Percentiles rank a stretch among this genome's conserved stretches.
Conservation (phyloP, 1,140 invertebrate species). For the Diachasma alloeum region DNA sequence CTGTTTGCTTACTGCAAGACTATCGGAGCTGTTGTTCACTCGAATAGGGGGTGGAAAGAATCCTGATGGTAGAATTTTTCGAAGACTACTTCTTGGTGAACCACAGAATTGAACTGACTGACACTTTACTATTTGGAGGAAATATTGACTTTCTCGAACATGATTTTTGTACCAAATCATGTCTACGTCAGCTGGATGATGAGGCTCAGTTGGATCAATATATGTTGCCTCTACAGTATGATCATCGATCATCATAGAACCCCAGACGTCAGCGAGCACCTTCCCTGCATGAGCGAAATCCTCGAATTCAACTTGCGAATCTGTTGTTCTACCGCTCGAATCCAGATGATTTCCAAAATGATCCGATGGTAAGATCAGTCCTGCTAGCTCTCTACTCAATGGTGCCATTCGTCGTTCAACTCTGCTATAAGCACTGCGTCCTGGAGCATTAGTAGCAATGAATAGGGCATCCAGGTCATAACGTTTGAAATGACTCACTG, state of each 20-base stretch:
- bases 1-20: too few species aligned
- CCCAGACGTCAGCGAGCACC: conserved; percentile 39
- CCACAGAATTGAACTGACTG: background rate
- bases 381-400: conserved; percentile 51
- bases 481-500: conserved; percentile 50
- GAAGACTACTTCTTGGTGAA: too few species aligned
- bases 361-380: conserved; percentile 55
- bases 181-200: background rate
- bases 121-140: conserved; percentile 12
- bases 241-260: conserved; percentile 36
- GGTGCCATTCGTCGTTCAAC: conserved; percentile 54
- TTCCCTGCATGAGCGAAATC: conserved; percentile 48
- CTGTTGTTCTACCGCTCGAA: conserved; percentile 44
- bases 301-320: conserved; percentile 45
- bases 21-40: too few species aligned
- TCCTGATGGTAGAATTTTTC: background rate
- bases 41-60: conserved; percentile 15
- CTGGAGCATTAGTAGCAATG: conserved; percentile 60
- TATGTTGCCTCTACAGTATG: conserved; percentile 37
- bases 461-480: conserved; percentile 59
- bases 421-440: conserved; percentile 49
- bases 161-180: too few species aligned
- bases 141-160: conserved; percentile 24
- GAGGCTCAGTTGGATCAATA: background rate
- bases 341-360: conserved; percentile 56